phyloP scores from a whole-genome alignment of 2,797 vertebrate species.

The Galagoides demidoff region DNA sequence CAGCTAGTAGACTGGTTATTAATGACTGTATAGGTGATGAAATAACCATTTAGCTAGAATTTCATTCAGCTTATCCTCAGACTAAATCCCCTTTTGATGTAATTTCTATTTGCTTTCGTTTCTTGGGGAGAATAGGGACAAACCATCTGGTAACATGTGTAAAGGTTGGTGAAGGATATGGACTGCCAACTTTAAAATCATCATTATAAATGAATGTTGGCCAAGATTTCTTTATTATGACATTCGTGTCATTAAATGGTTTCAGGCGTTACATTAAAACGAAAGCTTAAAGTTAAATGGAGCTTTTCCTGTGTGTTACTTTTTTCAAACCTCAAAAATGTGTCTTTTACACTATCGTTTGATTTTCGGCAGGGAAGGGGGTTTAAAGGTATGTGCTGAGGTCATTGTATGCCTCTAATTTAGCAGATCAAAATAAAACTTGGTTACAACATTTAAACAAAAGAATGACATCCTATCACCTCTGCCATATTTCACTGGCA shows the following conservation, averaged over 20 bases:
- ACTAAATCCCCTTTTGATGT: neutral
- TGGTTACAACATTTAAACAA: conserved; percentile 11
- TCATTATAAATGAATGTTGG: neutral
- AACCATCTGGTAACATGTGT: neutral
- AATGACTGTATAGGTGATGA: neutral
- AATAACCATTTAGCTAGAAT: neutral
- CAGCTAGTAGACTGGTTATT: neutral
- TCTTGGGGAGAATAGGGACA: neutral
- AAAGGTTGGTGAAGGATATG: neutral
- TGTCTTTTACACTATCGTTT: neutral
- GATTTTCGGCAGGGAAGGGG: neutral
- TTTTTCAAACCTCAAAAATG: conserved; percentile 41
- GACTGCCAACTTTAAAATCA: conserved; percentile 30
- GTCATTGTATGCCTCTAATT: neutral
- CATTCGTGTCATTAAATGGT: neutral
- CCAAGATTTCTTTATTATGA: neutral
- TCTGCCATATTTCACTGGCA: neutral
- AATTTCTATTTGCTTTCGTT: conserved; percentile 17
- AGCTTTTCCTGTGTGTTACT: neutral
- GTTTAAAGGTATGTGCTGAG: neutral
- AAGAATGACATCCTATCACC: neutral
- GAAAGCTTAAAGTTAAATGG: neutral
- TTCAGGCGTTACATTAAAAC: neutral
- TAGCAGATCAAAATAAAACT: conserved; percentile 58
- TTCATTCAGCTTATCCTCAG: neutral